Percentiles rank a stretch among this genome's conserved stretches.
Evolutionary conservation across 2,113 vertebrate species (phyloP).

Genomic region (Chloropsis cyanopogon): DNA sequence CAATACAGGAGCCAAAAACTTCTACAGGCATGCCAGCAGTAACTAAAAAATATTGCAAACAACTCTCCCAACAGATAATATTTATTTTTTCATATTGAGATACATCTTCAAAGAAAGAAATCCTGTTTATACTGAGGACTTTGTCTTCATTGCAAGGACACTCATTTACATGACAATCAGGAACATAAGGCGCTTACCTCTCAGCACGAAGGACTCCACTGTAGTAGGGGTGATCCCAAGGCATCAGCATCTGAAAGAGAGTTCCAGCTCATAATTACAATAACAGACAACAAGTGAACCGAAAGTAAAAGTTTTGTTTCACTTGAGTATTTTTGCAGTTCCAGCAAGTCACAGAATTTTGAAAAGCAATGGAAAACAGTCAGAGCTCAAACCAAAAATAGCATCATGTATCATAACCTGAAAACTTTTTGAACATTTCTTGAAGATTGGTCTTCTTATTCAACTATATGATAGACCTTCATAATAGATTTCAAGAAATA

Average conservation of each 20-base stretch:
- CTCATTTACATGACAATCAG: slow-evolving; percentile 40
- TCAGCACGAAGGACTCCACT: slow-evolving; percentile 91
- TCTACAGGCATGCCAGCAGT: neutral
- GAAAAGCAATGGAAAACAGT: neutral
- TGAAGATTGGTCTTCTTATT: neutral
- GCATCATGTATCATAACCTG: neutral
- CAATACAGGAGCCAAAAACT: neutral
- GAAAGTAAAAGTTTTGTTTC: neutral
- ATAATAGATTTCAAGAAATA: neutral
- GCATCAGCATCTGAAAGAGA: slow-evolving; percentile 87
- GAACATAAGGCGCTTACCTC: slow-evolving; percentile 76
- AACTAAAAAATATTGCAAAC: neutral
- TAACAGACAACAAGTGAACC: neutral
- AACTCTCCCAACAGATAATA: neutral
- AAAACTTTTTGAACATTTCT: neutral
- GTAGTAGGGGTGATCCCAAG: slow-evolving; percentile 95
- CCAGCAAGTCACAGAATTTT: neutral
- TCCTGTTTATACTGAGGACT: neutral
- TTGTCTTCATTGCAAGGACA: neutral
- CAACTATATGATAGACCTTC: neutral
- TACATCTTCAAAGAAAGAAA: slow-evolving; percentile 18
- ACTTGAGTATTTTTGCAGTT: neutral
- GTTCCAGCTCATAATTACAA: neutral
- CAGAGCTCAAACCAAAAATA: neutral
- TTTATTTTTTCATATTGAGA: neutral